Evolutionary conservation across 2,888 invertebrate species (phyloP), one percentile per base, ranked within the genome.

Genomic region (Baccha elongata): DNA sequence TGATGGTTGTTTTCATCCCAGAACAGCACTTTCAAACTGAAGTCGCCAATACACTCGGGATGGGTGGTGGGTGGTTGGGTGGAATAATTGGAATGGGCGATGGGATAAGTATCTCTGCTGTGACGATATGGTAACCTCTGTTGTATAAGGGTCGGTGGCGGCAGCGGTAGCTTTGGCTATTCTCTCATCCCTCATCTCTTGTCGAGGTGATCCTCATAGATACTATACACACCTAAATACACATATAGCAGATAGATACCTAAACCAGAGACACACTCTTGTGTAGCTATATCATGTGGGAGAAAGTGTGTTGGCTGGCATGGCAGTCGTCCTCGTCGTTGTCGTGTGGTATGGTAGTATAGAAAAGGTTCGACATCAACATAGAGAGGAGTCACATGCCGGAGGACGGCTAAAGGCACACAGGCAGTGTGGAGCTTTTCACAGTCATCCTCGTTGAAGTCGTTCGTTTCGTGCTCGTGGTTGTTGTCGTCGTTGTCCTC

Each of bases 401-500:
- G 46, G 72, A 83, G 83, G 72, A 83, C 83, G 76, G 55, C 50
- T 64, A 72, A 83, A 83, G 81, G 83, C 83, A 73, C 74, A 74
- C 83, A 83, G 60, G 72, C 78, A 58, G 68, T 68, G 58, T 29
- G 78, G 78, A 84, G 84, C 84, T 79, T 79, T 84, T 79, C 84
- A 84, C 84, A 79, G 79, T 74, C 73, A 78, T 78, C 76, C 78
- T 72, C 72, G 65, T 71, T 32, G 53, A 67, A 72, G 71, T 75
- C 75, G 75, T 79, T 75, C 58, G 32, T 40, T 32, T 58, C 65
- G 37, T 64, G 42, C 37, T 58, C 58, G 35, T 71, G 69, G 55
- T 78, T 52, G 53, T 75, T 64, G 46, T 87, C 85, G 88, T 86
- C 86, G 86, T 86, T 81, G 87, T 87, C 87, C 86, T 86, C 85